A percentile compares a stretch with the other conserved stretches of the same genome.
phyloP scores from a whole-genome alignment of 2,113 vertebrate species.

The Mormyrus iriodes region DNA sequence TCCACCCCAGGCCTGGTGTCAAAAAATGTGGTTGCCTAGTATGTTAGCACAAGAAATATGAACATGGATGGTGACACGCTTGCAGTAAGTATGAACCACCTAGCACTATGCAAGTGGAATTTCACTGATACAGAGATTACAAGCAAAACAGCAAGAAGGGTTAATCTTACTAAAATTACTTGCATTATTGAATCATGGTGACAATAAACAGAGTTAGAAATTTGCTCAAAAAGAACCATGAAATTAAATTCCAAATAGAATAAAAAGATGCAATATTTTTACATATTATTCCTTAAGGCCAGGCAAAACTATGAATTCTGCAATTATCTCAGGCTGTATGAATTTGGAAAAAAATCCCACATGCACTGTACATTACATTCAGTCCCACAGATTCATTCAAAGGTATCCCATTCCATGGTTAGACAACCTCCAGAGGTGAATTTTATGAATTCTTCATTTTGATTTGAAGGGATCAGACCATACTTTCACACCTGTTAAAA shows the following conservation, averaged over 20 bases:
- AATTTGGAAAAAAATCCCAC: background rate
- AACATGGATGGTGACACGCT: background rate
- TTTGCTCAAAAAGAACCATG: background rate
- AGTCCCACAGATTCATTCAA: background rate
- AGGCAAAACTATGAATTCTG: background rate
- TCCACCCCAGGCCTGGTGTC: background rate
- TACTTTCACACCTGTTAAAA: conserved; percentile 55
- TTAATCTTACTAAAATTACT: background rate
- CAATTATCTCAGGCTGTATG: background rate
- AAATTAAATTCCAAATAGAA: background rate
- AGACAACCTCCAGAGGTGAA: background rate
- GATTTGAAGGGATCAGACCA: conserved; percentile 68
- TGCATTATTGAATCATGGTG: background rate
- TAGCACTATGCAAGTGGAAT: background rate
- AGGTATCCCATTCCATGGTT: background rate
- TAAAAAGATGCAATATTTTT: background rate
- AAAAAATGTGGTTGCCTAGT: background rate
- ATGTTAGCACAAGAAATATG: background rate
- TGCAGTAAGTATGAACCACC: background rate
- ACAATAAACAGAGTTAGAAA: background rate
- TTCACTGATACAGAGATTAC: background rate
- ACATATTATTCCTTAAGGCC: background rate
- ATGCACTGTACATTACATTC: background rate
- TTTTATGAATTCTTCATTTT: conserved; percentile 43
- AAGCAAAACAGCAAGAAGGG: background rate